These are phyloP conservation scores for Notarius lentiginosus DNA, from an alignment of 2,113 vertebrate species.

Conservation along the genomic window DNA sequence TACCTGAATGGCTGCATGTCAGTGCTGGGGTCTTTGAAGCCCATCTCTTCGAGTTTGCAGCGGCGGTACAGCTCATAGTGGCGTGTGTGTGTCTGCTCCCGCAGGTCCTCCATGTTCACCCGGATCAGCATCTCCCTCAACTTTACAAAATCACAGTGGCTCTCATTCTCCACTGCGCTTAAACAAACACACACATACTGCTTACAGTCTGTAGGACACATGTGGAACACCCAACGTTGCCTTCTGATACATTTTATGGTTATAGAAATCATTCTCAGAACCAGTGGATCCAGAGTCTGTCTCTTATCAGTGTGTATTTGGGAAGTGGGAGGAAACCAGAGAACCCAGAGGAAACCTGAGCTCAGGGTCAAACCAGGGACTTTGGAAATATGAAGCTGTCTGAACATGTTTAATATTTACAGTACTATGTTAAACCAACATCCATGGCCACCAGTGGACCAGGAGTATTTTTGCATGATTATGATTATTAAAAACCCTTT, in stretches of 20 bases:
- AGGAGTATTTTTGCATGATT: not conserved
- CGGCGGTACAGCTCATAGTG: constrained; percentile 95
- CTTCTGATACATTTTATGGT: not conserved
- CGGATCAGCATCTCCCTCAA: constrained; percentile 93
- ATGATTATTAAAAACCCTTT: not conserved
- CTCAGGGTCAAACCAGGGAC: not conserved
- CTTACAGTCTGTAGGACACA: not conserved
- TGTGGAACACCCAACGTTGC: not conserved
- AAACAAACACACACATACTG: constrained; percentile 9
- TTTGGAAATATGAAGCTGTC: not conserved
- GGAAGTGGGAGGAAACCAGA: not conserved
- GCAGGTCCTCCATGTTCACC: constrained; percentile 94
- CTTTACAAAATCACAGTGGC: constrained; percentile 96
- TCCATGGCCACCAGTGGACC: not conserved
- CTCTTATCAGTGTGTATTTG: not conserved
- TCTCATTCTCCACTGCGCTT: constrained; percentile 90
- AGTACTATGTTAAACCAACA: not conserved
- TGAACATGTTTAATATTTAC: not conserved
- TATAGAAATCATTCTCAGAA: not conserved
- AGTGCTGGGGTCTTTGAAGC: constrained; percentile 89
- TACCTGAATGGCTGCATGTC: constrained; percentile 94
- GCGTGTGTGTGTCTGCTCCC: constrained; percentile 90
- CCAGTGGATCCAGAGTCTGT: not conserved
- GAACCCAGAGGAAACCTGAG: not conserved
- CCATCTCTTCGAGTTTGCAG: constrained; percentile 96